Evolutionary conservation across 2,113 vertebrate genomes (phyloP).

Genomic region (Mus musculus): GRCm39 chr8:43338501-43339000

Average conservation of each 20-base stretch:
- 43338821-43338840: background rate
- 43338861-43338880: background rate
- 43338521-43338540: background rate
- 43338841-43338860: background rate
- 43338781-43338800: background rate
- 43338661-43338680: background rate
- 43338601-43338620: background rate
- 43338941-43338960: background rate
- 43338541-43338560: background rate
- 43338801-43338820: background rate
- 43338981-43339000: background rate
- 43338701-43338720: background rate
- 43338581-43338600: background rate
- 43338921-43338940: background rate
- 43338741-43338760: background rate
- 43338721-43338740: too few relatives aligned
- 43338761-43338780: background rate
- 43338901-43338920: background rate
- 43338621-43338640: background rate
- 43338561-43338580: background rate
- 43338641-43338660: background rate
- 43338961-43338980: background rate
- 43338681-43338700: background rate
- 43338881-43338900: background rate
- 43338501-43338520: background rate